Conservation (phyloP, 1,140 invertebrate genomes). For the Akabosia matsudoensis region DNA sequence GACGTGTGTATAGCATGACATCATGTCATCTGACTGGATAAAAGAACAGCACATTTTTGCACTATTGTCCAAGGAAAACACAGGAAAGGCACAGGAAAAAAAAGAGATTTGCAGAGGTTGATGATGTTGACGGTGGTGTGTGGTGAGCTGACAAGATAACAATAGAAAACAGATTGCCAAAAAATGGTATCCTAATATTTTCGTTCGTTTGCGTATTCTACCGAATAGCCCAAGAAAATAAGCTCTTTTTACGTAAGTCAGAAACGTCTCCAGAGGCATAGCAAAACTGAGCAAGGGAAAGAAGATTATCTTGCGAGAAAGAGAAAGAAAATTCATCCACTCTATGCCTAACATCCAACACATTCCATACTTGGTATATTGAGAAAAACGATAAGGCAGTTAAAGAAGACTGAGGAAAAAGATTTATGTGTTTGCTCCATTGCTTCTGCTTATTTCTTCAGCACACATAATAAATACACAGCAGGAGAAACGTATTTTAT, state of each 20-base stretch:
- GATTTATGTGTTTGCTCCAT: slow-evolving; percentile 22
- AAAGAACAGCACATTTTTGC: neutral
- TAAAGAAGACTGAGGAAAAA: neutral
- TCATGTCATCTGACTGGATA: slow-evolving; percentile 19
- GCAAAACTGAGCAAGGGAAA: neutral
- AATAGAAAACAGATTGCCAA: slow-evolving; percentile 22
- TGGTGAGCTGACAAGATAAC: slow-evolving; percentile 10
- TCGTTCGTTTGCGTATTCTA: neutral
- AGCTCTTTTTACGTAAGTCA: neutral
- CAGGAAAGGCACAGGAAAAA: neutral
- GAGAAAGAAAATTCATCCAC: neutral
- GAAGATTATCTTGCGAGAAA: slow-evolving; percentile 10
- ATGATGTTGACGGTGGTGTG: neutral
- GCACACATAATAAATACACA: slow-evolving; percentile 11
- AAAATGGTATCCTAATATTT: slow-evolving; percentile 4
- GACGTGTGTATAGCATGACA: neutral
- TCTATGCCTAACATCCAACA: neutral
- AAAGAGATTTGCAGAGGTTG: neutral
- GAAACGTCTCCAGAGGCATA: neutral
- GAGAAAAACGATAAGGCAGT: neutral
- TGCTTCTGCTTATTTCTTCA: neutral
- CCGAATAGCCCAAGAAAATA: neutral
- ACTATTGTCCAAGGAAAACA: neutral
- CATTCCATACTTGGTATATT: neutral
- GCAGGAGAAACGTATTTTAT: neutral